phyloP scores from a whole-genome alignment of 2,797 vertebrate genomes.

The Benthosema pterotum region DNA sequence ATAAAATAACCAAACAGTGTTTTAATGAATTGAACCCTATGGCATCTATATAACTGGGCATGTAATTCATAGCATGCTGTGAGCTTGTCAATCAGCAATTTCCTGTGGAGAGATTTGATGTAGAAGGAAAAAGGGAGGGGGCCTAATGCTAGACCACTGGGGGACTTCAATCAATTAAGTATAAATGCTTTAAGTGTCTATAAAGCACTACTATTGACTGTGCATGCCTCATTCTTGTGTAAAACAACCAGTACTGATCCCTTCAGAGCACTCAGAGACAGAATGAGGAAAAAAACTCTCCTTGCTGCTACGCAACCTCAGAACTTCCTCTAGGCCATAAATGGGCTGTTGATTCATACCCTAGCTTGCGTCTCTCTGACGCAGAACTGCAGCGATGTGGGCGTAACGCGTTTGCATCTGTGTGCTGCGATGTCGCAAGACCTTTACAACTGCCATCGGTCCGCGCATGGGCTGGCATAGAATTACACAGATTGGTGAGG shows the following conservation, averaged over 20 bases:
- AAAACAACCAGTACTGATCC: conserved; percentile 21
- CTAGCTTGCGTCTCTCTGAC: conserved; percentile 76
- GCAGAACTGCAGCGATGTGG: conserved; percentile 76
- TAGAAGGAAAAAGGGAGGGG: neutral
- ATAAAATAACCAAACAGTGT: no score
- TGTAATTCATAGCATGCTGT: no score
- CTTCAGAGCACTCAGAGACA: conserved; percentile 22
- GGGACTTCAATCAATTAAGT: neutral
- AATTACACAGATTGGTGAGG: conserved; percentile 75
- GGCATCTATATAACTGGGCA: no score
- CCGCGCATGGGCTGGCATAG: conserved; percentile 57
- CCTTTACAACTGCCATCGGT: conserved; percentile 55
- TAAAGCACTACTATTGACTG: neutral
- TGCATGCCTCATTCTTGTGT: conserved; percentile 12
- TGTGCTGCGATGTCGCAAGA: conserved; percentile 59
- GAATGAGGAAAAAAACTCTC: conserved; percentile 20
- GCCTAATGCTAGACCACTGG: neutral
- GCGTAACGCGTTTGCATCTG: conserved; percentile 68
- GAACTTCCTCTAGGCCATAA: conserved; percentile 74
- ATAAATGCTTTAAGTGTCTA: conserved; percentile 14
- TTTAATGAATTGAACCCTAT: no score
- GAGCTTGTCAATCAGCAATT: no score
- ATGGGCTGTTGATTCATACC: conserved; percentile 77
- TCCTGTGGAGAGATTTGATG: neutral
- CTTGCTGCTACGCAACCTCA: conserved; percentile 71